phyloP scores from a whole-genome alignment of 2,113 vertebrate genomes.

The Chroicocephalus ridibundus region DNA sequence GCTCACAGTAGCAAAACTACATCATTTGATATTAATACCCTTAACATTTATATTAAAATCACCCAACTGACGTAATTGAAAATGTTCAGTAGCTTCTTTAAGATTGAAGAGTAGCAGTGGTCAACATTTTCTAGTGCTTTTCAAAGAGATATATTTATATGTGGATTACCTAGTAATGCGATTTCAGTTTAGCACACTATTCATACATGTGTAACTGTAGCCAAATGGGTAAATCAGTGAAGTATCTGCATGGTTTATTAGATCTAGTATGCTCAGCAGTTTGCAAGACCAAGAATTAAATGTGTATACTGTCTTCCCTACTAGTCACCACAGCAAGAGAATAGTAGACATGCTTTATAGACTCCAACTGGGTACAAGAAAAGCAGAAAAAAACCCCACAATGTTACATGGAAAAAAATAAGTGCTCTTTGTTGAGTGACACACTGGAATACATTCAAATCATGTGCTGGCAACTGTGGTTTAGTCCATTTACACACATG shows the following conservation, averaged over 20 bases:
- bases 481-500: neutral
- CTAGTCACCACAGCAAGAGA: neutral
- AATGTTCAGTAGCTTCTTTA: neutral
- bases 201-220: neutral
- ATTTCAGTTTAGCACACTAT: neutral
- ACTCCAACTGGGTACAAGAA: neutral
- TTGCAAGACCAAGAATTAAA: neutral
- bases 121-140: neutral
- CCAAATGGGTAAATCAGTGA: neutral
- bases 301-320: neutral
- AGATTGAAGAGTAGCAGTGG: neutral
- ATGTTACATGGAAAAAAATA: neutral
- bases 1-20: neutral
- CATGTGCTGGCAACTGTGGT: fast-evolving
- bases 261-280: neutral
- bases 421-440: neutral
- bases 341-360: neutral
- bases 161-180: neutral
- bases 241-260: neutral
- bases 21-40: neutral
- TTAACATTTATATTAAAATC: neutral
- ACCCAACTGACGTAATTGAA: neutral
- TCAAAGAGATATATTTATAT: neutral
- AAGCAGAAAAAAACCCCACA: neutral
- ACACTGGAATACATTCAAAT: neutral